These are phyloP conservation scores for Chiridota heheva DNA, from an alignment of 35 echinoderm and acorn worm genomes.

Conservation along the genomic window DNA sequence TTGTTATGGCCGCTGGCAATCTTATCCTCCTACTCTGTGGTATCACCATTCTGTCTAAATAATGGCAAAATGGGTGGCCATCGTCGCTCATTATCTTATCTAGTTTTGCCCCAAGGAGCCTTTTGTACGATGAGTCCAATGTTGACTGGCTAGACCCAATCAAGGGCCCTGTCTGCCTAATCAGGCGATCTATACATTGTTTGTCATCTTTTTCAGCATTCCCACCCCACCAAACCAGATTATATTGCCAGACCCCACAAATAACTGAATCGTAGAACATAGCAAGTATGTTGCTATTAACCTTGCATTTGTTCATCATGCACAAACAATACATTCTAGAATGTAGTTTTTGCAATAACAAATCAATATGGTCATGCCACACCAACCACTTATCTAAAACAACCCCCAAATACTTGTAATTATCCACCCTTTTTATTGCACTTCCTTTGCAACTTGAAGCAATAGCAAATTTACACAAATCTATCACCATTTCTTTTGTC, in stretches of 20 bases:
- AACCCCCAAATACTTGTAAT: conserved; percentile 12
- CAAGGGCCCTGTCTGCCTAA: too few species aligned
- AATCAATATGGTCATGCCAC: background rate
- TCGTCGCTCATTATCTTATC: background rate
- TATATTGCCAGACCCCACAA: conserved; percentile 5
- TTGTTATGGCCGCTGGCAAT: too few species aligned
- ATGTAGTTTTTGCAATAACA: conserved; percentile 1
- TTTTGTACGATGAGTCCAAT: background rate
- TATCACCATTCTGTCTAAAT: too few species aligned
- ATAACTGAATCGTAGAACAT: conserved; percentile 9
- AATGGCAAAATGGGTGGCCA: background rate
- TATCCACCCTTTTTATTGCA: background rate
- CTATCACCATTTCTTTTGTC: conserved; percentile 36
- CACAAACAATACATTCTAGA: conserved; percentile 21
- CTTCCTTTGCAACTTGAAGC: background rate
- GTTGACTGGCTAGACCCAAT: background rate
- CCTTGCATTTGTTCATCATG: conserved; percentile 4
- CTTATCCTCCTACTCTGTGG: too few species aligned
- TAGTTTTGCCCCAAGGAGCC: background rate
- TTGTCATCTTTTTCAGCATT: background rate
- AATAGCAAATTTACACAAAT: background rate
- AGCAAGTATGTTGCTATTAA: conserved; percentile 8
- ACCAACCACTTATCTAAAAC: background rate
- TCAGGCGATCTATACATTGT: background rate
- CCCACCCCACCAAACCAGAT: conserved; percentile 10